Percentiles rank a stretch among this genome's conserved stretches.
These are phyloP conservation scores for Decapterus maruadsi DNA, from an alignment of 2,797 vertebrate species.

Conservation along the genomic window DNA sequence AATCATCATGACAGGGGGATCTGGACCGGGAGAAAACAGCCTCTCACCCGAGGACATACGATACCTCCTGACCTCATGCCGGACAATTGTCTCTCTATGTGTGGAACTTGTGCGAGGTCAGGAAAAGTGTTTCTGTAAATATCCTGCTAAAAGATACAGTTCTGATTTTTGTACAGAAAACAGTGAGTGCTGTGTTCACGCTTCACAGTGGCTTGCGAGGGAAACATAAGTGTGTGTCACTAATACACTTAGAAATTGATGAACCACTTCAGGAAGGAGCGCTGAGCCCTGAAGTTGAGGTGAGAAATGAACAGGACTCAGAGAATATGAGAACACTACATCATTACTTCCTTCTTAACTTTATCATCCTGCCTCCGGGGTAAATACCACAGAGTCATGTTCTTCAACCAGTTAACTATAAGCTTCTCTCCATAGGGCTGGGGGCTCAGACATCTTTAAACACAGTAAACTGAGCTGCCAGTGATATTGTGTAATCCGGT, in stretches of 20 bases:
- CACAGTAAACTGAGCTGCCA: conserved; percentile 47
- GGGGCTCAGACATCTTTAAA: conserved; percentile 32
- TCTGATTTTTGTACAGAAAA: no score
- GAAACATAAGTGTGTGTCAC: not conserved
- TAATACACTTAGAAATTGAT: not conserved
- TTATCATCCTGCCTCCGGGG: not conserved
- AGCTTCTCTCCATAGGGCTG: conserved; percentile 18
- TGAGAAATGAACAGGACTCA: not conserved
- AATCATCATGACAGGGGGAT: conserved; percentile 72
- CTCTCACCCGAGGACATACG: conserved; percentile 53
- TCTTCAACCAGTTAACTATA: conserved; percentile 23
- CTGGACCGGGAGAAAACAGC: conserved; percentile 56
- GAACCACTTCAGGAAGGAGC: not conserved
- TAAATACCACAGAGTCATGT: conserved; percentile 22
- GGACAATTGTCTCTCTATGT: conserved; percentile 34
- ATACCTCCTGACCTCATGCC: conserved; percentile 70
- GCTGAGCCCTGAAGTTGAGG: not conserved
- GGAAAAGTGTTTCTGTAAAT: no score
- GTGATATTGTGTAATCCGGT: conserved; percentile 63
- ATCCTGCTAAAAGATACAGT: no score
- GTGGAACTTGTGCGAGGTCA: not conserved
- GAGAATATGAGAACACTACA: not conserved
- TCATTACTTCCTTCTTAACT: not conserved
- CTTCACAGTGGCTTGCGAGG: not conserved
- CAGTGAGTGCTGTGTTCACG: no score